phyloP scores from a whole-genome alignment of 2,113 vertebrate species.

The Pseudonaja textilis region DNA sequence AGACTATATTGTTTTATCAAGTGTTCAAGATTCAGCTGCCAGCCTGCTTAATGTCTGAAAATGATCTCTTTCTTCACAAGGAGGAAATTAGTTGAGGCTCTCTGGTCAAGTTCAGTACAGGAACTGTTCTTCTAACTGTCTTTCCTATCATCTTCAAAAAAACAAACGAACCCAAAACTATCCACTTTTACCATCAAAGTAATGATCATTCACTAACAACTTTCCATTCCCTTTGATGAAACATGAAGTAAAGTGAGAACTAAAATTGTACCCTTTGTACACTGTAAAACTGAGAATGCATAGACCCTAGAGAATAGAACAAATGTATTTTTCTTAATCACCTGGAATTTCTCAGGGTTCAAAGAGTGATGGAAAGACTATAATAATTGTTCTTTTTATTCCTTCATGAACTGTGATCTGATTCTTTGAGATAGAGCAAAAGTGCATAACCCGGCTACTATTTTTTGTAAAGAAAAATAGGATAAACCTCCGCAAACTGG shows the following conservation, averaged over 20 bases:
- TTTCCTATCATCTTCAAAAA: neutral
- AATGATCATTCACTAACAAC: neutral
- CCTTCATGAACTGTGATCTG: neutral
- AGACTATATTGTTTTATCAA: neutral
- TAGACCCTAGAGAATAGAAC: neutral
- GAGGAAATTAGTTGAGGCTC: neutral
- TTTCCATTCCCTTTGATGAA: neutral
- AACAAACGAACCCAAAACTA: no score
- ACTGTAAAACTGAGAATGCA: neutral
- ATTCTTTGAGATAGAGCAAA: conserved; percentile 1
- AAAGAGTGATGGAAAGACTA: neutral
- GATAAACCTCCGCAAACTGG: neutral
- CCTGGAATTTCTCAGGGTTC: neutral
- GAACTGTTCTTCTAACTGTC: neutral
- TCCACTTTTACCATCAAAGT: neutral
- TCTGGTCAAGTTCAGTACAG: neutral
- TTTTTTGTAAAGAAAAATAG: conserved; percentile 1
- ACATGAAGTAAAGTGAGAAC: neutral
- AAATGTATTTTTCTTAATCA: neutral
- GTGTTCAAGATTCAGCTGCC: neutral
- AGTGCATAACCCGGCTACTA: neutral
- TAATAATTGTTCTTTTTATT: neutral
- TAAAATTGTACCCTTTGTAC: neutral
- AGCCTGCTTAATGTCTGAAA: neutral
- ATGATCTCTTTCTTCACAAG: neutral